These are phyloP conservation scores for Psilopsiagon aymara DNA, from an alignment of 2,113 vertebrate species.

Conservation along the genomic window DNA sequence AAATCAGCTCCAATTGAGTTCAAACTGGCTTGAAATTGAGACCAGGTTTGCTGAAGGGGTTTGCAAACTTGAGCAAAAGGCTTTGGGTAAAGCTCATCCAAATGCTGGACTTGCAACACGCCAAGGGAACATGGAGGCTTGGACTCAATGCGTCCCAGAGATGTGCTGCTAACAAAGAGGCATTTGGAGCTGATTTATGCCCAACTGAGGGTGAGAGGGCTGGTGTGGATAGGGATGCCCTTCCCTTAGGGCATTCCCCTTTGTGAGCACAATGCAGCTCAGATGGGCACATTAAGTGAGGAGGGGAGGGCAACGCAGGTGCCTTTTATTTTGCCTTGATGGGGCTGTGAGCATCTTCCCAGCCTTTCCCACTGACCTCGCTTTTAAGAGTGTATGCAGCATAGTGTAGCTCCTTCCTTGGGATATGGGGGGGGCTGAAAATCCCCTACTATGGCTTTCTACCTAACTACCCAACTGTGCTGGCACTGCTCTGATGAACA, in stretches of 20 bases:
- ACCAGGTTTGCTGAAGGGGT: not conserved
- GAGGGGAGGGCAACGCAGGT: not conserved
- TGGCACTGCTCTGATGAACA: rapidly evolving
- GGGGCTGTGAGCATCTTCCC: not conserved
- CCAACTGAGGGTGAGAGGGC: not conserved
- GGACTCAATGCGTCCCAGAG: rapidly evolving
- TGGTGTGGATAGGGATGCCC: not conserved
- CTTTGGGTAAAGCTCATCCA: not conserved
- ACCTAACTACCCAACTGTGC: rapidly evolving
- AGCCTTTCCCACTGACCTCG: not conserved
- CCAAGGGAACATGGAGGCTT: not conserved
- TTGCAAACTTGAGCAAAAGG: not conserved
- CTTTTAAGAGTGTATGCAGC: not conserved
- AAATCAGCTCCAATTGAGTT: constrained; percentile 27
- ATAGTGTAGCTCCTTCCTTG: rapidly evolving
- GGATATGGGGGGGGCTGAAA: not conserved
- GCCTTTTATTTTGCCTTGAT: not conserved
- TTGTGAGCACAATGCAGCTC: not conserved
- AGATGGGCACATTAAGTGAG: not conserved
- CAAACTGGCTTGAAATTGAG: constrained; percentile 11
- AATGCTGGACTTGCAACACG: not conserved
- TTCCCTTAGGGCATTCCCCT: not conserved
- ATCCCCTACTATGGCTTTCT: rapidly evolving
- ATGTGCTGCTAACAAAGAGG: not conserved
- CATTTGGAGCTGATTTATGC: not conserved